A percentile compares a stretch with the other conserved stretches of the same genome.
Evolutionary conservation across 2,113 vertebrate species (phyloP).

Genomic region (Peromyscus polionotus): DNA sequence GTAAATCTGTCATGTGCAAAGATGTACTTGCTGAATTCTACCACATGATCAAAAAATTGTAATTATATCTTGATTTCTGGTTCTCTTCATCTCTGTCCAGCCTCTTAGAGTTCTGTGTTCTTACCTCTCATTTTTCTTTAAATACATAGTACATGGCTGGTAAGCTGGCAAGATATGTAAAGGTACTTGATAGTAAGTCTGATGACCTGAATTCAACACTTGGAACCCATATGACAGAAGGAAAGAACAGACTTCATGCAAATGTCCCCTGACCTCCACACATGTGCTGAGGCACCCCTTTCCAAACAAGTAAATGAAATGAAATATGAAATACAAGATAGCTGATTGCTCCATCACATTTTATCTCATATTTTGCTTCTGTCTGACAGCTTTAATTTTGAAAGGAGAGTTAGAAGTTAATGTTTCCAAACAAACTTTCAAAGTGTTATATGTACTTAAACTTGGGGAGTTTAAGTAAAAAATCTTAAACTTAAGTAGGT

Average conservation of each 20-base stretch:
- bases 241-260: not conserved
- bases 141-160: not conserved
- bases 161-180: not conserved
- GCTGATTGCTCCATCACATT: not conserved
- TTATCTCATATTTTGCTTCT: constrained; percentile 11
- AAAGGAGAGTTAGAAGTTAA: not conserved
- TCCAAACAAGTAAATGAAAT: not conserved
- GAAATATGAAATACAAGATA: not conserved
- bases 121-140: not conserved
- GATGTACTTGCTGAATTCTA: not conserved
- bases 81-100: not conserved
- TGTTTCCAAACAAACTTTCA: not conserved
- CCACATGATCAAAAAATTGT: not conserved
- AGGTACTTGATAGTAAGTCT: not conserved
- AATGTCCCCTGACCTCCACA: not conserved
- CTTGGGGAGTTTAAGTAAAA: too few relatives aligned
- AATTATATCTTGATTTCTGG: not conserved
- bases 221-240: not conserved
- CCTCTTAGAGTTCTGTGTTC: not conserved
- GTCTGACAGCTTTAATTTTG: not conserved
- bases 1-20: not conserved
- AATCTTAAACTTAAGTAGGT: not conserved
- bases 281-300: not conserved
- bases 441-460: not conserved
- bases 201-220: not conserved